A percentile compares a stretch with the other conserved stretches of the same genome.
These are phyloP conservation scores for Poecilia latipinna DNA, from an alignment of 2,113 vertebrate species.

Conservation along the genomic window DNA sequence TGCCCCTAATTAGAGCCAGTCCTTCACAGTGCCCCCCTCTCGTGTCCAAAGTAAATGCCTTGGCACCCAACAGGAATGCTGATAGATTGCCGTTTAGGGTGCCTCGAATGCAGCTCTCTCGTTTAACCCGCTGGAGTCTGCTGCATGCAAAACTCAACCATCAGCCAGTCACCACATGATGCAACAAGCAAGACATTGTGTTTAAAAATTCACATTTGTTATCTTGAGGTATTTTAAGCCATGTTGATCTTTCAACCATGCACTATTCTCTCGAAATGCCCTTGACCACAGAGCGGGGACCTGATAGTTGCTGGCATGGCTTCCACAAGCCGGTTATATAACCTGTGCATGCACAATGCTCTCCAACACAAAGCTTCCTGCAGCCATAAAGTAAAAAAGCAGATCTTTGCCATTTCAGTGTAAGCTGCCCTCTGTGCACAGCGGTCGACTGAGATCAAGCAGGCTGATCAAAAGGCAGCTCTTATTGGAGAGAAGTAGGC, in stretches of 20 bases:
- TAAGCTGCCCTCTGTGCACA: constrained; percentile 50
- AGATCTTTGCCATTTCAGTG: constrained; percentile 38
- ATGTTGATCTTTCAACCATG: constrained; percentile 37
- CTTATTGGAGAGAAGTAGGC: constrained; percentile 59
- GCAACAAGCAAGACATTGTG: constrained; percentile 47
- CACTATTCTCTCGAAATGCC: constrained; percentile 42
- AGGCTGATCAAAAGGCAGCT: constrained; percentile 67
- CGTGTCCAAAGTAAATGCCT: constrained; percentile 74
- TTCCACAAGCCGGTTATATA: constrained; percentile 55
- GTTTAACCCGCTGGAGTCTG: constrained; percentile 40
- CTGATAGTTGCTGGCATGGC: constrained; percentile 52
- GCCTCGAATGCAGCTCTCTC: constrained; percentile 38
- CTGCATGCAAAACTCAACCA: constrained; percentile 33
- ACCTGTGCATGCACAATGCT: constrained; percentile 52
- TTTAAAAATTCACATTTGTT: constrained; percentile 37
- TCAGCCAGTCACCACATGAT: constrained; percentile 10
- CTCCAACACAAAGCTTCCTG: constrained; percentile 36
- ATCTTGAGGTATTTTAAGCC: constrained; percentile 35
- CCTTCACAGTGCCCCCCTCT: constrained; percentile 66
- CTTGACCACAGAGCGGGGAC: constrained; percentile 42
- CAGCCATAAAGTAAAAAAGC: constrained; percentile 23
- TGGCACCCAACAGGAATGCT: constrained; percentile 69
- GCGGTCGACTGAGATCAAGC: constrained; percentile 50
- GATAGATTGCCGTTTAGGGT: constrained; percentile 63
- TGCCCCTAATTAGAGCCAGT: constrained; percentile 74